Evolutionary conservation across 2,797 vertebrate species (phyloP).

Genomic region (Sebastes taczanowskii): DNA sequence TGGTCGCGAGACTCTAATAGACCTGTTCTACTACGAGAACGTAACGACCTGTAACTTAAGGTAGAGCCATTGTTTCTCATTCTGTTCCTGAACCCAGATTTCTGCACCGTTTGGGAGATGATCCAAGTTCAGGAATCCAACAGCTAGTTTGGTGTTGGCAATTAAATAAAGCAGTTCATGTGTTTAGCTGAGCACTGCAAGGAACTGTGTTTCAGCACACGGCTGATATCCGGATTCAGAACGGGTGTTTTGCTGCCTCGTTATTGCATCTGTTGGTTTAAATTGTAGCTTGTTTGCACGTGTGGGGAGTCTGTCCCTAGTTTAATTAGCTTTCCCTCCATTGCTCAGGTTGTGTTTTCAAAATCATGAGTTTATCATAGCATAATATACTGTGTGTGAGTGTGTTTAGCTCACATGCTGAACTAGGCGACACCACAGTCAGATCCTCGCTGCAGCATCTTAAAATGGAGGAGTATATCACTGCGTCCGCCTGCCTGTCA

Average conservation of each 20-base stretch:
- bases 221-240: no score
- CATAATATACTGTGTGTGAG: slow-evolving; percentile 68
- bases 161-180: no score
- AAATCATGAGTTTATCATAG: background rate
- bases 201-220: no score
- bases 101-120: background rate
- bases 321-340: background rate
- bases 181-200: no score
- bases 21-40: no score
- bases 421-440: background rate
- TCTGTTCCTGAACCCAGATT: background rate
- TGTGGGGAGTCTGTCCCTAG: background rate
- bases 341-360: background rate
- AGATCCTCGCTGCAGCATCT: slow-evolving; percentile 25
- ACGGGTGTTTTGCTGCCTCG: no score
- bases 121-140: background rate
- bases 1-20: no score
- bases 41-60: no score
- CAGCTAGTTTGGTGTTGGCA: background rate
- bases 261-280: background rate
- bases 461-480: slow-evolving; percentile 49
- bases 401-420: slow-evolving; percentile 84
- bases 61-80: background rate
- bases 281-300: background rate
- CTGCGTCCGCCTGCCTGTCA: slow-evolving; percentile 17